A percentile compares a stretch with the other conserved stretches of the same genome.
These are phyloP conservation scores for Tholera decimalis DNA, from an alignment of 2,888 invertebrate species.

Conservation along the genomic window DNA sequence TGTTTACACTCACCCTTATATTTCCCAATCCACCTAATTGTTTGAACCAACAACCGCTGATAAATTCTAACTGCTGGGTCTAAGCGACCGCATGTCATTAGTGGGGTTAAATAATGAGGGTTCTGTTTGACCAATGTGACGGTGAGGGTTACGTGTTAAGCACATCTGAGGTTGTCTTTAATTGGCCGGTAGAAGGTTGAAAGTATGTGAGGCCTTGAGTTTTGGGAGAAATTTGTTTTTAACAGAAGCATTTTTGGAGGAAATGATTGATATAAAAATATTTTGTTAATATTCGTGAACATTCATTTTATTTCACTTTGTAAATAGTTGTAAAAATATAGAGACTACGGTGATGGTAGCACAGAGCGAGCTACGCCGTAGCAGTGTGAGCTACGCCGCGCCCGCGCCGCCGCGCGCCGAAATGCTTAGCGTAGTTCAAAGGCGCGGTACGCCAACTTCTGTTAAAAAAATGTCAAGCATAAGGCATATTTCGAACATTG, in stretches of 20 bases:
- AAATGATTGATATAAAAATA: too few relatives aligned
- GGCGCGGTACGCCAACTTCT: too few relatives aligned
- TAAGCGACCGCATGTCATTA: constrained; percentile 49
- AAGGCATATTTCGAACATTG: not conserved
- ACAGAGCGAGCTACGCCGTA: constrained; percentile 15
- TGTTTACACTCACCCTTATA: too few relatives aligned
- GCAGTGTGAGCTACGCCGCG: not conserved
- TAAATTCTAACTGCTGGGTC: constrained; percentile 51
- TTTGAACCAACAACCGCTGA: constrained; percentile 32
- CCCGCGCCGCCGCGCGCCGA: too few relatives aligned
- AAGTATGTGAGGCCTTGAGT: not conserved
- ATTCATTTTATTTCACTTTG: not conserved
- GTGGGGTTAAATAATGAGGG: constrained; percentile 47
- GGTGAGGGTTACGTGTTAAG: constrained; percentile 33
- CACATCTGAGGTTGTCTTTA: constrained; percentile 21
- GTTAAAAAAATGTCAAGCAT: not conserved
- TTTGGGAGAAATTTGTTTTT: not conserved
- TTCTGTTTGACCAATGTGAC: constrained; percentile 40
- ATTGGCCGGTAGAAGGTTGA: constrained; percentile 14
- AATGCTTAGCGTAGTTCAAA: too few relatives aligned
- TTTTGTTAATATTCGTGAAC: not conserved
- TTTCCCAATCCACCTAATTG: too few relatives aligned
- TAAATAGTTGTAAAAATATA: not conserved
- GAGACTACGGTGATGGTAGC: not conserved
- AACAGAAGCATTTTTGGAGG: not conserved